Evolutionary conservation across 2,113 vertebrate genomes (phyloP).

Genomic region (Thamnaconus septentrionalis): DNA sequence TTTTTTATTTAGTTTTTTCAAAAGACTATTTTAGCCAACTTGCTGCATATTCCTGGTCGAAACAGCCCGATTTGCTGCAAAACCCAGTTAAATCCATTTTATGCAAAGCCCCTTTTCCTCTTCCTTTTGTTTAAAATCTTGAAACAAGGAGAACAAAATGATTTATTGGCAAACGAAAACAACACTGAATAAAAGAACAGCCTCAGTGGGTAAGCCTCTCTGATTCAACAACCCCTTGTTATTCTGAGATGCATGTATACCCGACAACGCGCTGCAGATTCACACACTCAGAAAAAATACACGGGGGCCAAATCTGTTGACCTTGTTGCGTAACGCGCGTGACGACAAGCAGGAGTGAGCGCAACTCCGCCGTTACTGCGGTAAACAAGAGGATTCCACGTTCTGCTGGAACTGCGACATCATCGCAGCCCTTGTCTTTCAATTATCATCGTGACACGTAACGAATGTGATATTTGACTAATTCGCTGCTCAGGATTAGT

Average conservation of each 20-base stretch:
- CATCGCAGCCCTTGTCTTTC: background rate
- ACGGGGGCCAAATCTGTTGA: constrained; percentile 3
- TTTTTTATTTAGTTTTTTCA: background rate
- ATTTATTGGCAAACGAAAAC: constrained; percentile 24
- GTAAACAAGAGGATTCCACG: too few relatives aligned
- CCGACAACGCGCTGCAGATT: too few relatives aligned
- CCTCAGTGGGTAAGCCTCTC: constrained; percentile 16
- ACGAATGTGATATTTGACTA: constrained; percentile 1
- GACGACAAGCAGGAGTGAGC: constrained; percentile 16
- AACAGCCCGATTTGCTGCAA: background rate
- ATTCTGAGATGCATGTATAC: too few relatives aligned
- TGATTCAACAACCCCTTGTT: constrained; percentile 37
- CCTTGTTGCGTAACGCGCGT: constrained; percentile 32
- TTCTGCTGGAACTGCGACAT: too few relatives aligned
- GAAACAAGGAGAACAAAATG: constrained; percentile 5
- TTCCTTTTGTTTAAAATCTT: constrained; percentile 2
- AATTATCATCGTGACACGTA: background rate
- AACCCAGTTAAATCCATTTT: background rate
- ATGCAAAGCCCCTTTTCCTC: background rate
- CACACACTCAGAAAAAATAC: too few relatives aligned
- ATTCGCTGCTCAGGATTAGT: background rate
- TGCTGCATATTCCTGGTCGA: background rate
- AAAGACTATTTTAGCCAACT: too few relatives aligned
- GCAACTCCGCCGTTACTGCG: too few relatives aligned
- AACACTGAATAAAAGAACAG: constrained; percentile 51